phyloP scores from a whole-genome alignment of 2,888 invertebrate species.

The Rhagophthalmus giganteus region DNA sequence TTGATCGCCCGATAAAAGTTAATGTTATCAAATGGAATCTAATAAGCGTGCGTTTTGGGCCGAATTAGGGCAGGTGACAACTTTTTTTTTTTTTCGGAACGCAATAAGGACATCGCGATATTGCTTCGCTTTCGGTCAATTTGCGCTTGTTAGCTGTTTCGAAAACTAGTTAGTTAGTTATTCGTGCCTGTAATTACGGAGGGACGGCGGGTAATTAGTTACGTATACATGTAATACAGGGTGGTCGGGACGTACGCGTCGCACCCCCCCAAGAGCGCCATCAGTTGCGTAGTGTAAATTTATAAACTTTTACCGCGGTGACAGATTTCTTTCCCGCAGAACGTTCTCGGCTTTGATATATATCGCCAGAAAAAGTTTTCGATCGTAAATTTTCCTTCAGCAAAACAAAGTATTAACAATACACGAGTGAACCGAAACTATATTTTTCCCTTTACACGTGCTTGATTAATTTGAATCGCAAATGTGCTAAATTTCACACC shows the following conservation, averaged over 20 bases:
- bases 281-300: too few species aligned
- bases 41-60: constrained; percentile 6
- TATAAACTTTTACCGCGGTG: not conserved
- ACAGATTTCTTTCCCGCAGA: not conserved
- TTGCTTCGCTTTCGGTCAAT: too few species aligned
- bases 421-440: constrained; percentile 1
- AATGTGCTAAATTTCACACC: constrained; percentile 12
- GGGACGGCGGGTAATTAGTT: too few species aligned
- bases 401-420: not conserved
- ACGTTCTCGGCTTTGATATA: not conserved
- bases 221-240: too few species aligned
- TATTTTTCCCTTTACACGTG: constrained; percentile 3
- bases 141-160: too few species aligned
- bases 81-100: constrained; percentile 1
- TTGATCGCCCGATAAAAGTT: constrained; percentile 12
- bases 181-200: too few species aligned
- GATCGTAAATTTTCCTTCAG: constrained; percentile 4
- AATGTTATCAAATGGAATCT: constrained; percentile 17
- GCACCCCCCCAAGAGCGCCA: too few species aligned
- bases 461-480: constrained; percentile 13
- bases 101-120: not conserved
- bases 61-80: constrained; percentile 16
- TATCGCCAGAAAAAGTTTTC: not conserved
- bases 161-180: too few species aligned
- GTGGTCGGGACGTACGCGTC: too few species aligned